Evolutionary conservation across 1,140 invertebrate species (phyloP).

Genomic region (Amyelois transitella): DNA sequence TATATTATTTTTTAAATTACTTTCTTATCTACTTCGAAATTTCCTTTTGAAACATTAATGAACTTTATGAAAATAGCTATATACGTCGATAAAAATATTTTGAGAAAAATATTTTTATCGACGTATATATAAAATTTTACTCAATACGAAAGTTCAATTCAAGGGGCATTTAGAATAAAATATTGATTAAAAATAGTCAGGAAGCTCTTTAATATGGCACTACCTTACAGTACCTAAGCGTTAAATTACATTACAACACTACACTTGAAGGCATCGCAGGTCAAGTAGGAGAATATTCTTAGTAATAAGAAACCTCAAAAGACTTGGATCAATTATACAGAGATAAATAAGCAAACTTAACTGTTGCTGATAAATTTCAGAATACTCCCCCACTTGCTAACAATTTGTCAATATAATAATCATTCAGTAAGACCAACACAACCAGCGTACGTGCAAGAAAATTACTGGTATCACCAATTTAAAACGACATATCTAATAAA

Average conservation of each 20-base stretch:
- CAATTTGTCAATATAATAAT: background rate
- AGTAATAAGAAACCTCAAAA: background rate
- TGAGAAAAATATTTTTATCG: no score
- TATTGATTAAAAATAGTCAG: constrained; percentile 52
- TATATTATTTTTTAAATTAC: no score
- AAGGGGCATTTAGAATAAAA: constrained; percentile 44
- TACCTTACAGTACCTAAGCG: constrained; percentile 64
- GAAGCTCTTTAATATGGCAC: constrained; percentile 74
- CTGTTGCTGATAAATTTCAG: no score
- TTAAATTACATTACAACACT: constrained; percentile 21
- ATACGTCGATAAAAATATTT: no score
- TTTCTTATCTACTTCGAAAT: no score
- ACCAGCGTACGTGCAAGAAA: background rate
- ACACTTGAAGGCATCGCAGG: constrained; percentile 25
- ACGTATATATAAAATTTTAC: no score
- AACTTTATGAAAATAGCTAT: no score
- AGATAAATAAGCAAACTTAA: no score
- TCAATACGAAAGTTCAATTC: no score
- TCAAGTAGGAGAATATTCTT: constrained; percentile 1
- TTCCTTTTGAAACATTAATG: no score
- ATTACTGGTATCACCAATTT: background rate
- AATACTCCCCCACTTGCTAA: background rate
- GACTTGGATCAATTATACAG: no score
- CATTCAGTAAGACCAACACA: background rate
- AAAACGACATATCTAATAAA: background rate